These are phyloP conservation scores for Latrodectus geometricus DNA, from an alignment of 1,140 invertebrate species.

Conservation along the genomic window DNA sequence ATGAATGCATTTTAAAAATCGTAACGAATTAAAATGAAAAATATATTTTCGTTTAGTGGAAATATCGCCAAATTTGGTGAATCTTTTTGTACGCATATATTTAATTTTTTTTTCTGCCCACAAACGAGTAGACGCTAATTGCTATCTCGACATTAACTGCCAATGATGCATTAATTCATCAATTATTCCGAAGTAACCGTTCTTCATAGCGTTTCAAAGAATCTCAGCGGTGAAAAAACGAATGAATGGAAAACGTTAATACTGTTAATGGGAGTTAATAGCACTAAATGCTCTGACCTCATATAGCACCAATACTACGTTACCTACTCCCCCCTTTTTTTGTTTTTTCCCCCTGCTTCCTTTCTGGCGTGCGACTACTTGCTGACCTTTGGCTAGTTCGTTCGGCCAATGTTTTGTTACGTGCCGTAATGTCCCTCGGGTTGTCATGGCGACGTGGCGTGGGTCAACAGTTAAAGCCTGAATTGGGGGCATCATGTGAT, in stretches of 20 bases:
- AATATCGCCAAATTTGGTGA: too few species aligned
- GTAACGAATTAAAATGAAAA: too few species aligned
- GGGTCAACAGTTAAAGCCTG: constrained; percentile 60
- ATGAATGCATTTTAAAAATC: too few species aligned
- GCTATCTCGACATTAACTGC: too few species aligned
- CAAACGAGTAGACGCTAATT: too few species aligned
- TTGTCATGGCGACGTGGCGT: constrained; percentile 41
- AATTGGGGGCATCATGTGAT: constrained; percentile 57
- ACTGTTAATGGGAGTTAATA: constrained; percentile 32
- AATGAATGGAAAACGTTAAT: constrained; percentile 2
- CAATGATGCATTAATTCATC: too few species aligned
- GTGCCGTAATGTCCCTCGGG: constrained; percentile 11
- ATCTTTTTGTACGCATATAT: too few species aligned
- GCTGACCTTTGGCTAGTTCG: constrained; percentile 54
- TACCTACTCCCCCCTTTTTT: not conserved
- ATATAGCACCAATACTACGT: constrained; percentile 13
- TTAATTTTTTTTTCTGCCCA: too few species aligned
- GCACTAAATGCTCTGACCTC: constrained; percentile 45
- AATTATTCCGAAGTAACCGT: too few species aligned
- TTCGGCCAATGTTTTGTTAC: constrained; percentile 56
- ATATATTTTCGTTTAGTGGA: too few species aligned
- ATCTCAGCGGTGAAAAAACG: not conserved
- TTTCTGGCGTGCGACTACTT: constrained; percentile 34
- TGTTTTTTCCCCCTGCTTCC: constrained; percentile 4
- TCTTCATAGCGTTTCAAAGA: too few species aligned